phyloP scores from a whole-genome alignment of 2,797 vertebrate genomes.

The Aphelocoma californica region DNA sequence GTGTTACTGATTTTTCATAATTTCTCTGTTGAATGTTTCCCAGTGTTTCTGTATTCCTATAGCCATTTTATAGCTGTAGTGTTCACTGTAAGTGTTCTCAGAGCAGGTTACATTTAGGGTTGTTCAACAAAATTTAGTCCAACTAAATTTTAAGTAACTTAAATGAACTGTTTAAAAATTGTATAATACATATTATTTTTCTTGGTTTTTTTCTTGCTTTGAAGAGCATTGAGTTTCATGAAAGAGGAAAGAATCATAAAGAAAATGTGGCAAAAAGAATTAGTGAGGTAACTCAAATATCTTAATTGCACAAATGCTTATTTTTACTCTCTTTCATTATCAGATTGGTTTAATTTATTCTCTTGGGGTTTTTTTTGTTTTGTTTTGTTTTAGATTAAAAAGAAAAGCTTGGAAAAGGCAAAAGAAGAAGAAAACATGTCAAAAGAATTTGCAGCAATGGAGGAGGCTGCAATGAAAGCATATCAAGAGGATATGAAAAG shows the following conservation, averaged over 20 bases:
- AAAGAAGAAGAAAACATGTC: conserved; percentile 90
- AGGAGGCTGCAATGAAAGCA: conserved; percentile 91
- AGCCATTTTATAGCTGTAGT: not conserved
- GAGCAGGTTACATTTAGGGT: not conserved
- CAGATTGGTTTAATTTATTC: not conserved
- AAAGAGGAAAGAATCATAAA: conserved; percentile 98
- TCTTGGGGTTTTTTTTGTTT: not conserved
- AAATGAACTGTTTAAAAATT: not conserved
- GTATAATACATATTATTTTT: not conserved
- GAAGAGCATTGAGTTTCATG: conserved; percentile 97
- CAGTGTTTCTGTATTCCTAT: not conserved
- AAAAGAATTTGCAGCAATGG: conserved; percentile 95
- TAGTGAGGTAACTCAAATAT: conserved; percentile 83
- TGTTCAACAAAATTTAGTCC: not conserved
- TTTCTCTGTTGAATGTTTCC: not conserved
- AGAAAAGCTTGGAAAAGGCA: conserved; percentile 92
- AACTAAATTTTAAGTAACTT: not conserved
- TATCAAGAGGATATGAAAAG: conserved; percentile 94
- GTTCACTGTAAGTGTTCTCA: not conserved
- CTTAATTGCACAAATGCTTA: not conserved
- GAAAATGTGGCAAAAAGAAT: conserved; percentile 98
- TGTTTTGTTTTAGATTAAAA: conserved; percentile 85
- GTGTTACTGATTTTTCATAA: not conserved
- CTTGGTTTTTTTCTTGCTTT: conserved; percentile 28
- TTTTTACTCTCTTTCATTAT: conserved; percentile 42